Evolutionary conservation across 1,140 invertebrate genomes (phyloP).

Genomic region (Zaprionus kolodkinae): DNA sequence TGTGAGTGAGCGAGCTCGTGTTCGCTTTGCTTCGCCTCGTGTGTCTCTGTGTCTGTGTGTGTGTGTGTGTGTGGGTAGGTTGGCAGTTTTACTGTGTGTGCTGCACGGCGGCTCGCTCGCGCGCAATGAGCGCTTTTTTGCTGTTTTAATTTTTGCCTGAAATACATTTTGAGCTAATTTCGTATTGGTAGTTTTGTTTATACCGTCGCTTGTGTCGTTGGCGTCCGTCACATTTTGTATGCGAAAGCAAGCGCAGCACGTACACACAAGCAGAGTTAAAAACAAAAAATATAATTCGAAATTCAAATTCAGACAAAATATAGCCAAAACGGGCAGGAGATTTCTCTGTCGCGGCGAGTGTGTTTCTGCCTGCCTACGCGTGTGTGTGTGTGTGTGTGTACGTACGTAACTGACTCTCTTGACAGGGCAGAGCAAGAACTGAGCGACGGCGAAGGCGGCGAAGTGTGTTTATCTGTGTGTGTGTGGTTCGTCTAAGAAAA

Average conservation of each 20-base stretch:
- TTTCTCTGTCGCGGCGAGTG: constrained; percentile 8
- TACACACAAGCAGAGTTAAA: constrained; percentile 26
- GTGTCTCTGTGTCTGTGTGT: constrained; percentile 3
- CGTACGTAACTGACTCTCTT: neutral
- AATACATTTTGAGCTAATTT: constrained; percentile 75
- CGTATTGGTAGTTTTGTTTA: constrained; percentile 74
- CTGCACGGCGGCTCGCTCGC: constrained; percentile 36
- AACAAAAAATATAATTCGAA: constrained; percentile 29
- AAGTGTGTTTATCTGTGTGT: neutral
- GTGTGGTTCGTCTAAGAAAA: constrained; percentile 27
- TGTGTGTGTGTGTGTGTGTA: neutral
- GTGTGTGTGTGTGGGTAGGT: constrained; percentile 42
- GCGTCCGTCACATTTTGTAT: constrained; percentile 73
- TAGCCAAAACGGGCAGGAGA: constrained; percentile 30
- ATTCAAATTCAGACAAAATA: constrained; percentile 32
- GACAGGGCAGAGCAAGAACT: neutral
- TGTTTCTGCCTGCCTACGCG: neutral
- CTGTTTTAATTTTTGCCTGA: constrained; percentile 74
- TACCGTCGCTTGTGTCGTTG: constrained; percentile 72
- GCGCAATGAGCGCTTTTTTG: constrained; percentile 63
- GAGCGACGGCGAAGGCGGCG: neutral
- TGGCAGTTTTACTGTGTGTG: constrained; percentile 38
- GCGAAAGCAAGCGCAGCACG: constrained; percentile 67
- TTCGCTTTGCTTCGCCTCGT: neutral
- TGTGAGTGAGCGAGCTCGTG: neutral